A percentile compares a stretch with the other conserved stretches of the same genome.
phyloP scores from a whole-genome alignment of 2,113 vertebrate species.

The Upupa epops region DNA sequence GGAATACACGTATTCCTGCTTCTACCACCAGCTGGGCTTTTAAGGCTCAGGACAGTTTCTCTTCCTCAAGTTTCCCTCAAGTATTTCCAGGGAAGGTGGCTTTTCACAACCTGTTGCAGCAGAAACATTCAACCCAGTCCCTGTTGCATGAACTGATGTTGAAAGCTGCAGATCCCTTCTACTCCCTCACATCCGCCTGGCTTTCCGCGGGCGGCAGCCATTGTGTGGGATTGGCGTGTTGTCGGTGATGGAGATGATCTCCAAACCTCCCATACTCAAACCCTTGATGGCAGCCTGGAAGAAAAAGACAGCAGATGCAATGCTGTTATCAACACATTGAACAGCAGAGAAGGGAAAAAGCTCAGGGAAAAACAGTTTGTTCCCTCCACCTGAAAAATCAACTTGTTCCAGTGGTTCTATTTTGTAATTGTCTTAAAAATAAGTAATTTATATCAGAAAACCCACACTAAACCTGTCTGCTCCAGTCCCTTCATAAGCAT shows the following conservation, averaged over 20 bases:
- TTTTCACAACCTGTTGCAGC: not conserved
- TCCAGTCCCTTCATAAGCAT: not conserved
- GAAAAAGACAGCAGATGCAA: not conserved
- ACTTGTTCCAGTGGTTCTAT: not conserved
- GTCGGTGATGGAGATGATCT: slow-evolving; percentile 95
- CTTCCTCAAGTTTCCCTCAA: not conserved
- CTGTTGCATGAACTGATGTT: not conserved
- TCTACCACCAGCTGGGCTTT: not conserved
- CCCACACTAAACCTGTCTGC: not conserved
- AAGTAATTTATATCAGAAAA: not conserved
- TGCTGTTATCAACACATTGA: accelerated
- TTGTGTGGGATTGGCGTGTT: slow-evolving; percentile 95
- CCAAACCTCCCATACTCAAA: slow-evolving; percentile 89
- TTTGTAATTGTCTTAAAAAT: not conserved
- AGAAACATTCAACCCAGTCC: not conserved
- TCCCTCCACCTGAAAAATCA: not conserved
- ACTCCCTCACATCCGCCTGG: slow-evolving; percentile 77
- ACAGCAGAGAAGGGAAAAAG: not conserved
- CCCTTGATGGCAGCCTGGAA: slow-evolving; percentile 93
- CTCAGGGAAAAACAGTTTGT: not conserved
- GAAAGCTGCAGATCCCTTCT: not conserved
- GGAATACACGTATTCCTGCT: not conserved
- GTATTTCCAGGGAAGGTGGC: not conserved
- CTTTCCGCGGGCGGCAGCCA: slow-evolving; percentile 93
- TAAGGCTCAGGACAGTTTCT: not conserved